Percentiles rank a stretch among this genome's conserved stretches.
These are phyloP conservation scores for Zosterops borbonicus DNA, from an alignment of 2,113 vertebrate genomes.

Conservation along the genomic window DNA sequence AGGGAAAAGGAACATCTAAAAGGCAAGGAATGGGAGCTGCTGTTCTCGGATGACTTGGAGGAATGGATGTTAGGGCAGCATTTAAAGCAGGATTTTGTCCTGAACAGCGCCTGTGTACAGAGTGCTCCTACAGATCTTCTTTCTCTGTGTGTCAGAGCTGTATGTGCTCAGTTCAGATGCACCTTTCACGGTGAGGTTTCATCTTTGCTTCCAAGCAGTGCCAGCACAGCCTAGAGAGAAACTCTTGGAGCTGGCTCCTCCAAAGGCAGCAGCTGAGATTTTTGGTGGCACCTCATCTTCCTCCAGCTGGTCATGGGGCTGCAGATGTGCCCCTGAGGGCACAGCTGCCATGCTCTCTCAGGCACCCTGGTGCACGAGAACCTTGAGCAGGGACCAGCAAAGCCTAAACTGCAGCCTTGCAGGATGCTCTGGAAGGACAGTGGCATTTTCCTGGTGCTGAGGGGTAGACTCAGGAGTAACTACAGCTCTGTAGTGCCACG, in stretches of 20 bases:
- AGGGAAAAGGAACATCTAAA: neutral
- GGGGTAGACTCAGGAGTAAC: neutral
- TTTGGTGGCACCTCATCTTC: neutral
- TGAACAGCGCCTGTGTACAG: neutral
- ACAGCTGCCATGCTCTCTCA: neutral
- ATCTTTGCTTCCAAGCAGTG: neutral
- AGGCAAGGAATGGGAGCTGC: neutral
- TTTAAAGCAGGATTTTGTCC: neutral
- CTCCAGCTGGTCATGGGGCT: neutral
- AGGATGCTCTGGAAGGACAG: neutral
- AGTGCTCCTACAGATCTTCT: neutral
- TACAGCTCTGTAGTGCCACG: fast-evolving
- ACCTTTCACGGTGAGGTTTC: fast-evolving
- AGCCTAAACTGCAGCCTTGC: neutral
- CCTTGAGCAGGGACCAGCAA: fast-evolving
- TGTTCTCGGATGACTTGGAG: neutral
- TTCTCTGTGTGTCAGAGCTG: neutral
- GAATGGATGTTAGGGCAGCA: neutral
- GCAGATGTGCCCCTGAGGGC: neutral
- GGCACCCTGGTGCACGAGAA: fast-evolving
- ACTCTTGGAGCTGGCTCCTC: neutral
- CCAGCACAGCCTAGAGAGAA: neutral
- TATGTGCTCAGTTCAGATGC: neutral
- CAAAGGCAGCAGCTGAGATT: neutral
- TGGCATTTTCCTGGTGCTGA: neutral